phyloP scores from a whole-genome alignment of 2,113 vertebrate genomes.

The Pithys albifrons region DNA sequence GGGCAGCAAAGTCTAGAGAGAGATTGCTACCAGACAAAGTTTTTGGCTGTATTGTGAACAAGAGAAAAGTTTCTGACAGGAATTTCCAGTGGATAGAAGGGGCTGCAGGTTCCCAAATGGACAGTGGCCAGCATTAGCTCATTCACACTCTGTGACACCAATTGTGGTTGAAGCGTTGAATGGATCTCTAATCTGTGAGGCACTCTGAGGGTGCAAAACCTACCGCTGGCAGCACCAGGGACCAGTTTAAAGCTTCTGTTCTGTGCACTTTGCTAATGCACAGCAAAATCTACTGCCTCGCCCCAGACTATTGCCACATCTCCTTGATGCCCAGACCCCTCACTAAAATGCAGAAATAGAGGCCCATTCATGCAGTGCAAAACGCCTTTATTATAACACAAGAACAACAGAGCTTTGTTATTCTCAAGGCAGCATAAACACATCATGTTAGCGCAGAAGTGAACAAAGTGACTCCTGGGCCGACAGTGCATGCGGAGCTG shows the following conservation, averaged over 20 bases:
- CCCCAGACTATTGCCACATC: not conserved
- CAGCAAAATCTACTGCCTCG: not conserved
- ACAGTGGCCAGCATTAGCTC: not conserved
- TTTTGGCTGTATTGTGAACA: not conserved
- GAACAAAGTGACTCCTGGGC: not conserved
- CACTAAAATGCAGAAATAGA: not conserved
- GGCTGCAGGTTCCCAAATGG: not conserved
- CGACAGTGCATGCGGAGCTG: rapidly evolving
- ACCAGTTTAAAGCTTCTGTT: not conserved
- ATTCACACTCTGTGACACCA: not conserved
- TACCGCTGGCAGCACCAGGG: not conserved
- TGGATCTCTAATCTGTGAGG: not conserved
- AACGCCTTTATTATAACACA: not conserved
- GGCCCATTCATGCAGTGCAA: not conserved
- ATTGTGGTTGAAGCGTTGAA: not conserved
- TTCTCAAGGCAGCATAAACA: not conserved
- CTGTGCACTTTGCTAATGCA: not conserved
- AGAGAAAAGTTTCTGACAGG: not conserved
- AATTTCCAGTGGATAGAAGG: not conserved
- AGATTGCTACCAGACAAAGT: not conserved
- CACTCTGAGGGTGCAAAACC: not conserved
- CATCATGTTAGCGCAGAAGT: not conserved
- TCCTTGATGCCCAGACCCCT: not conserved
- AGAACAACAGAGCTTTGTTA: not conserved
- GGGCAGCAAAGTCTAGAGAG: not conserved